Conservation (phyloP, 2,888 invertebrate genomes). For the Drosophila anceps region DNA sequence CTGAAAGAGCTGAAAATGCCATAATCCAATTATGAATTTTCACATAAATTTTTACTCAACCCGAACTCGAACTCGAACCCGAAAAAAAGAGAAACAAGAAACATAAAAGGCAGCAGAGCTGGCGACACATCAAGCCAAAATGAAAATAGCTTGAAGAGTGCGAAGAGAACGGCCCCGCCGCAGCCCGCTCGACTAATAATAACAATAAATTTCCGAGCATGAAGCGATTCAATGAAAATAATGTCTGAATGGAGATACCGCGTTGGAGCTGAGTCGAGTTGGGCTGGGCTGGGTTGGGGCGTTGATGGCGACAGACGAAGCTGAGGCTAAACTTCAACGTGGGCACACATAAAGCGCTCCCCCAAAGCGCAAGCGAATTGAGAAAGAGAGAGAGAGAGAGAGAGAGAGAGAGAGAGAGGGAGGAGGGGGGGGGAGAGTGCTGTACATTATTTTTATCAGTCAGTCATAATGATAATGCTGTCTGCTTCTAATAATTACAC, state of each 20-base stretch:
- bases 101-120: constrained; percentile 9
- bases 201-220: constrained; percentile 77
- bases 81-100: constrained; percentile 1
- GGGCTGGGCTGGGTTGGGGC: constrained; percentile 18
- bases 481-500: constrained; percentile 61
- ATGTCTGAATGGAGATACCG: constrained; percentile 67
- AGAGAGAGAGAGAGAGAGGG: not conserved
- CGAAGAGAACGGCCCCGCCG: constrained; percentile 11
- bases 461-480: constrained; percentile 58
- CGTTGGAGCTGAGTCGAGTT: constrained; percentile 8
- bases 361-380: constrained; percentile 39
- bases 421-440: not conserved
- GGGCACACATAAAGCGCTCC: constrained; percentile 40
- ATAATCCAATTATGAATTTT: constrained; percentile 82
- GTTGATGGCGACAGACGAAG: constrained; percentile 44
- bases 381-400: not conserved
- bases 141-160: constrained; percentile 49
- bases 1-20: constrained; percentile 72
- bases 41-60: constrained; percentile 74
- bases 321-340: constrained; percentile 38
- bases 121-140: constrained; percentile 37
- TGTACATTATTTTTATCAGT: constrained; percentile 75
- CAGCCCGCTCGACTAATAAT: constrained; percentile 61
- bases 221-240: constrained; percentile 75
- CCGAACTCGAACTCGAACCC: constrained; percentile 37